These are phyloP conservation scores for Drosophila bocqueti DNA, from an alignment of 1,140 invertebrate genomes.

Conservation along the genomic window DNA sequence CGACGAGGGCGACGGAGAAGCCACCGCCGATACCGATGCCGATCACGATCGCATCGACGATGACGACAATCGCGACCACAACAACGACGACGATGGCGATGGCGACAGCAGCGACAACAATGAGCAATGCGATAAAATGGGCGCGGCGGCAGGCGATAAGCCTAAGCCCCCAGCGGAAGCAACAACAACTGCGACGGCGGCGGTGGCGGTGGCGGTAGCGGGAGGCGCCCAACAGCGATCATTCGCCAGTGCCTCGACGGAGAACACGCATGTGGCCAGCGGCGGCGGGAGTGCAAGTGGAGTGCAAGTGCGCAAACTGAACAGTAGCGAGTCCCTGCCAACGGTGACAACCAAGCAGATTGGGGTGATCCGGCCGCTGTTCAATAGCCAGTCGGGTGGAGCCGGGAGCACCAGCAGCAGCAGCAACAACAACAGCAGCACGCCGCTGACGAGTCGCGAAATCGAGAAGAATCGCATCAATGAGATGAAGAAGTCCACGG, in stretches of 20 bases:
- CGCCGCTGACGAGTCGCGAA: conserved; percentile 87
- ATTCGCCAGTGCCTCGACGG: conserved; percentile 61
- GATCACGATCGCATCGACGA: conserved; percentile 26
- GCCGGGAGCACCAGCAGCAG: conserved; percentile 33
- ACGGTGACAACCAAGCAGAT: conserved; percentile 86
- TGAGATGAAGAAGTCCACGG: conserved; percentile 86
- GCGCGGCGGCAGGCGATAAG: conserved; percentile 87
- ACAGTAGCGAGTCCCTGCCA: conserved; percentile 86
- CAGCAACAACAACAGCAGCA: conserved; percentile 29
- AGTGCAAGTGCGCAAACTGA: conserved; percentile 42
- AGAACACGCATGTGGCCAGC: conserved; percentile 72
- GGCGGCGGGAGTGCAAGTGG: conserved; percentile 54
- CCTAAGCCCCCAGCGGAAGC: conserved; percentile 86
- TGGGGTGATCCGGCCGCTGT: conserved; percentile 75
- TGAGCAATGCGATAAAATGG: conserved; percentile 73
- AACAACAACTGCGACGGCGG: background rate
- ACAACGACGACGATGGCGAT: conserved; percentile 9
- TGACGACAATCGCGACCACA: conserved; percentile 16
- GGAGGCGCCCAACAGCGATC: conserved; percentile 67
- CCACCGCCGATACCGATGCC: conserved; percentile 9
- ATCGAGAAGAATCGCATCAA: conserved; percentile 91
- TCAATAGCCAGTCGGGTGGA: conserved; percentile 39
- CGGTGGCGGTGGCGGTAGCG: conserved; percentile 22
- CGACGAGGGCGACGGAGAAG: conserved; percentile 26
- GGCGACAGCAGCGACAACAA: conserved; percentile 34